Percentiles rank a stretch among this genome's conserved stretches.
Evolutionary conservation across 2,888 invertebrate genomes (phyloP).

Genomic region (Sicus ferrugineus): DNA sequence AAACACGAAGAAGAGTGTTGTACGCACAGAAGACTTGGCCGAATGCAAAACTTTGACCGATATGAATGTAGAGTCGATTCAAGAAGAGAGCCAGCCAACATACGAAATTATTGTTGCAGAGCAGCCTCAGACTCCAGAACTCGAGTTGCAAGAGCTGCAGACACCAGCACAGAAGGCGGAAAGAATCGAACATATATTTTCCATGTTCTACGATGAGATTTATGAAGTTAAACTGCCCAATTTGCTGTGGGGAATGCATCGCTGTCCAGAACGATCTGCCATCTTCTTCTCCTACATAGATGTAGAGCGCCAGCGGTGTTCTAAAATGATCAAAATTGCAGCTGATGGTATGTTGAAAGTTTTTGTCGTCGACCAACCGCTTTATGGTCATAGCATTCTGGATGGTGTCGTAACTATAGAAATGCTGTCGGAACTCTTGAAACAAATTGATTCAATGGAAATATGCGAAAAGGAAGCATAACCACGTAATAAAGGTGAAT

Average conservation of each 20-base stretch:
- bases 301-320: constrained; percentile 36
- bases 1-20: no score
- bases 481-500: background rate
- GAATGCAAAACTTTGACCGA: no score
- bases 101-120: no score
- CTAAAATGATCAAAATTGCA: constrained; percentile 44
- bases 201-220: constrained; percentile 45
- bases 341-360: constrained; percentile 39
- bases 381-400: constrained; percentile 35
- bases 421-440: constrained; percentile 37
- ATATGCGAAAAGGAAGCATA: background rate
- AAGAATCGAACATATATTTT: background rate
- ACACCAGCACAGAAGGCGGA: background rate
- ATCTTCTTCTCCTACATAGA: constrained; percentile 48
- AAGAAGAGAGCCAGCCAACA: no score
- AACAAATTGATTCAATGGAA: constrained; percentile 38
- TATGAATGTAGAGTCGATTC: no score
- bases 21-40: no score
- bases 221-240: constrained; percentile 47
- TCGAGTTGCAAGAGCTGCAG: no score
- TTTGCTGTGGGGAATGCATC: constrained; percentile 51
- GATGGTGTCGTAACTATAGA: constrained; percentile 37
- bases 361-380: constrained; percentile 34
- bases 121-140: no score
- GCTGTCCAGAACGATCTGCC: constrained; percentile 45